A percentile compares a stretch with the other conserved stretches of the same genome.
These are phyloP conservation scores for Camponotus fellah DNA, from an alignment of 2,888 invertebrate genomes.

Conservation along the genomic window DNA sequence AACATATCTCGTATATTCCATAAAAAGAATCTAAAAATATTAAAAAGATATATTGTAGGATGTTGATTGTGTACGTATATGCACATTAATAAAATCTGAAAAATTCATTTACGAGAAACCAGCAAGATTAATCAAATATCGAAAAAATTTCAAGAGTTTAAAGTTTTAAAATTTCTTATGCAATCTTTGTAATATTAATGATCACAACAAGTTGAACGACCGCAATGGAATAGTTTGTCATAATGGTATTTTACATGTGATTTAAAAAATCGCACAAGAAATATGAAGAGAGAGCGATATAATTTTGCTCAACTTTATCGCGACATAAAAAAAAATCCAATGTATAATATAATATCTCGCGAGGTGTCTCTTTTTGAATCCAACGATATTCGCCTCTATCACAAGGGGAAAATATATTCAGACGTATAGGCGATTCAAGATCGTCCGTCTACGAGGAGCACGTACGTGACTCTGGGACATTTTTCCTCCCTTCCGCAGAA, in stretches of 20 bases:
- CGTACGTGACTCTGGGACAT: conserved; percentile 31
- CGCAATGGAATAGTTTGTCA: not conserved
- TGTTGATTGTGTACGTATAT: not conserved
- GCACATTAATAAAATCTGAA: not conserved
- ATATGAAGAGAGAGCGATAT: too few relatives aligned
- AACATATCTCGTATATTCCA: not conserved
- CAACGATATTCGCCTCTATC: conserved; percentile 25
- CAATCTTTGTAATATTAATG: not conserved
- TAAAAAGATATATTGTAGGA: not conserved
- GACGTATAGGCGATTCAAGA: conserved; percentile 6
- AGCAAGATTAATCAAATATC: not conserved
- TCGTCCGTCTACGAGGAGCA: conserved; percentile 47
- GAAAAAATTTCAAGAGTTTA: not conserved
- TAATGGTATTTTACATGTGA: not conserved
- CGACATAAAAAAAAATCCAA: conserved; percentile 6
- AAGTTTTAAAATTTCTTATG: not conserved
- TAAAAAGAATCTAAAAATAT: conserved; percentile 6
- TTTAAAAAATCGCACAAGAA: not conserved
- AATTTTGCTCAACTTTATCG: conserved; percentile 13
- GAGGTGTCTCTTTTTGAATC: not conserved
- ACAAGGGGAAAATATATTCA: conserved; percentile 11
- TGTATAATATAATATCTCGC: not conserved
- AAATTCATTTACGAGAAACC: not conserved
- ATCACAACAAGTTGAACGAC: not conserved
- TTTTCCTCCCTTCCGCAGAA: conserved; percentile 50